Conservation (phyloP, 2,113 vertebrate species). For the Mugil cephalus region DNA sequence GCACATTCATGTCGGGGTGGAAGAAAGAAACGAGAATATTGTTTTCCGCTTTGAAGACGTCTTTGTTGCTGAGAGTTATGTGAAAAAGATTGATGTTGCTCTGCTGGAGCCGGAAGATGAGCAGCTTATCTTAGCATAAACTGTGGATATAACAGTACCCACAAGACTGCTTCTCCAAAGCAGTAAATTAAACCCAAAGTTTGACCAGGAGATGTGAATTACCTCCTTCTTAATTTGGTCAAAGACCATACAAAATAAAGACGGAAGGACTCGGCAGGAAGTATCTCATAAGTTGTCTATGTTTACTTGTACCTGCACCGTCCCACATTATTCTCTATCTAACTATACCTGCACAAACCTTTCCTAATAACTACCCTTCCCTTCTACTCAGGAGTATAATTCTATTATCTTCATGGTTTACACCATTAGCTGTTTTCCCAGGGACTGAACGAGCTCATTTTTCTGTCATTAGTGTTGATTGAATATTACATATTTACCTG, state of each 20-base stretch:
- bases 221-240: too few relatives aligned
- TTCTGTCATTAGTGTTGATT: slow-evolving; percentile 26
- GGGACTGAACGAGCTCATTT: slow-evolving; percentile 5
- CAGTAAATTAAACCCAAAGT: too few relatives aligned
- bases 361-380: too few relatives aligned
- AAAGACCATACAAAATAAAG: too few relatives aligned
- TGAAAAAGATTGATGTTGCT: neutral
- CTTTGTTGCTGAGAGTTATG: neutral
- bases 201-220: too few relatives aligned
- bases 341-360: too few relatives aligned
- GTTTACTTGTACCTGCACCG: too few relatives aligned
- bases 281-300: too few relatives aligned
- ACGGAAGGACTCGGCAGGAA: too few relatives aligned
- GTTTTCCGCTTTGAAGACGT: too few relatives aligned
- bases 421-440: slow-evolving; percentile 3
- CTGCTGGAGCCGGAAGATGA: neutral
- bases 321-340: too few relatives aligned
- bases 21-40: slow-evolving; percentile 3
- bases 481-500: neutral
- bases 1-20: neutral
- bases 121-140: slow-evolving; percentile 1
- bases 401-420: slow-evolving; percentile 8
- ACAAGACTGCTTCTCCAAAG: too few relatives aligned
- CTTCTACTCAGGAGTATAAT: slow-evolving; percentile 4
- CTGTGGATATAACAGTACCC: neutral